A percentile compares a stretch with the other conserved stretches of the same genome.
Evolutionary conservation across 2,888 invertebrate species (phyloP).

Genomic region (Aleiodes alternator): DNA sequence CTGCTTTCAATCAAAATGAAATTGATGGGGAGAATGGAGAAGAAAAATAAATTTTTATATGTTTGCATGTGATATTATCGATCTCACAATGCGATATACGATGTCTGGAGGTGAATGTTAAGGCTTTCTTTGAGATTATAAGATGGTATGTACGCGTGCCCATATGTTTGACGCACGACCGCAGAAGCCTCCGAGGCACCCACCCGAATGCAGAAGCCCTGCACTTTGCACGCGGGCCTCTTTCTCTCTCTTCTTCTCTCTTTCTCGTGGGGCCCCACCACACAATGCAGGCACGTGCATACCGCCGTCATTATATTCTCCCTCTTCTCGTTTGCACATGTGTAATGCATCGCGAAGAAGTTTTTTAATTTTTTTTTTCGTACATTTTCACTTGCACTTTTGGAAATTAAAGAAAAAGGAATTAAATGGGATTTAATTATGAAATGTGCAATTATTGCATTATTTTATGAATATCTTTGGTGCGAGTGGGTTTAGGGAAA

Average conservation of each 20-base stretch:
- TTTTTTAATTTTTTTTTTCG: neutral
- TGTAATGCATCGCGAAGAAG: slow-evolving; percentile 14
- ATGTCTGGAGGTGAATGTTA: slow-evolving; percentile 9
- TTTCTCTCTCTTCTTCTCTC: slow-evolving; percentile 20
- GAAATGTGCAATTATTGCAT: too few species aligned
- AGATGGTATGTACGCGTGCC: slow-evolving; percentile 38
- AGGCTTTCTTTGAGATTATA: slow-evolving; percentile 9
- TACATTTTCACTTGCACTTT: slow-evolving; percentile 2
- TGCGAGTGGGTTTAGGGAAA: too few species aligned
- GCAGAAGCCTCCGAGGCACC: slow-evolving; percentile 49
- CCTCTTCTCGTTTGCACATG: slow-evolving; percentile 42
- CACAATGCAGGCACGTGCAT: slow-evolving; percentile 61
- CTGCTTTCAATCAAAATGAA: slow-evolving; percentile 10
- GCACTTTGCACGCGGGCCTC: slow-evolving; percentile 56
- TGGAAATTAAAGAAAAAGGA: neutral
- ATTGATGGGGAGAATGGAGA: neutral
- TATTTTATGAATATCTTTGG: too few species aligned
- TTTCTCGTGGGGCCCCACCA: slow-evolving; percentile 13
- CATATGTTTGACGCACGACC: slow-evolving; percentile 59
- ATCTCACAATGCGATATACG: neutral
- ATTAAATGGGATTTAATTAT: too few species aligned
- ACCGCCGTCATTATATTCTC: slow-evolving; percentile 52
- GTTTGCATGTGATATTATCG: slow-evolving; percentile 12
- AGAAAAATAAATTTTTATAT: neutral
- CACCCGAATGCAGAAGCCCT: slow-evolving; percentile 51